Evolutionary conservation across 2,113 vertebrate species (phyloP).

Genomic region (Dolichallabes microphthalmus): DNA sequence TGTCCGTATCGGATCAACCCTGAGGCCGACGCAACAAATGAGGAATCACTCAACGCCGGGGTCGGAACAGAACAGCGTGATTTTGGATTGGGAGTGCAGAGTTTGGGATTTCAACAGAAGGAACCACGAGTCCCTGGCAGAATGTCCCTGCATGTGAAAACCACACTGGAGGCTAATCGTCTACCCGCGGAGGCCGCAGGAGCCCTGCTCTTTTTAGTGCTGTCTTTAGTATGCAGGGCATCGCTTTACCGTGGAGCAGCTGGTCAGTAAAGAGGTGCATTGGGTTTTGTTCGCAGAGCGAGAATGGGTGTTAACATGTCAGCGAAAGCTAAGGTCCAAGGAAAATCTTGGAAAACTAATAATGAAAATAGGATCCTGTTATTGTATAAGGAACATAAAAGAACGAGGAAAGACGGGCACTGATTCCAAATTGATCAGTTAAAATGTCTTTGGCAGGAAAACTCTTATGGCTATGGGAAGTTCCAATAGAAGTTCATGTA

Average conservation of each 20-base stretch:
- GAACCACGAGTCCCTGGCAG: slow-evolving; percentile 37
- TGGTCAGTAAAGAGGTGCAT: slow-evolving; percentile 25
- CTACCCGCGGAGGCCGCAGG: slow-evolving; percentile 37
- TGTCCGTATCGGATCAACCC: slow-evolving; percentile 18
- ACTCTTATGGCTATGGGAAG: not conserved
- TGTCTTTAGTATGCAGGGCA: slow-evolving; percentile 51
- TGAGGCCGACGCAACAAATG: slow-evolving; percentile 47
- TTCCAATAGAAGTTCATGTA: not conserved
- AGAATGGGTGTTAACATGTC: slow-evolving; percentile 3
- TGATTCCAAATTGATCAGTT: too few species aligned
- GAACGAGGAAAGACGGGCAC: not conserved
- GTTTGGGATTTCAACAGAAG: slow-evolving; percentile 36
- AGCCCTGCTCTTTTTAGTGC: slow-evolving; percentile 32
- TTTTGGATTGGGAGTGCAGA: slow-evolving; percentile 30
- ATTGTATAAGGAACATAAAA: slow-evolving; percentile 29
- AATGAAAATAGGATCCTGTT: slow-evolving; percentile 37
- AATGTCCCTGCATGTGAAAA: slow-evolving; percentile 37
- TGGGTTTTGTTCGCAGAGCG: slow-evolving; percentile 8
- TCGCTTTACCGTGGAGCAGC: slow-evolving; percentile 17
- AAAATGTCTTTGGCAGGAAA: too few species aligned
- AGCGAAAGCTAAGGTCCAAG: not conserved
- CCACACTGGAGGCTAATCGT: slow-evolving; percentile 43
- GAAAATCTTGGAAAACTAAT: slow-evolving; percentile 9
- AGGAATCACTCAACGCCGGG: slow-evolving; percentile 41
- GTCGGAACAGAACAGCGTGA: slow-evolving; percentile 26